Evolutionary conservation across 2,113 vertebrate species (phyloP).

Genomic region (Microcebus griseorufus): DNA sequence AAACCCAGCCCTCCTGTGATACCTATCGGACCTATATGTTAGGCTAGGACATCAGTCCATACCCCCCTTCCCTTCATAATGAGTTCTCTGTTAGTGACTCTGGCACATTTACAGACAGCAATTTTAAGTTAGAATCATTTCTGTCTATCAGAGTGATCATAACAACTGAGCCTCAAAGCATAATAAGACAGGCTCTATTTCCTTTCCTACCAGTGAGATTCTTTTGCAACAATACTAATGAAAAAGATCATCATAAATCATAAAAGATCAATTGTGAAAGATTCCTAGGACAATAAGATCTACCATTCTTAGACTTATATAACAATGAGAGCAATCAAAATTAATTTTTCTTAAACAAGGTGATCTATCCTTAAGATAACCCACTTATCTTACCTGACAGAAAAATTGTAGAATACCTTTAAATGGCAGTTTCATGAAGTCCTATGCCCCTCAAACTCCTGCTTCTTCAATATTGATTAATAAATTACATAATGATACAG

Average conservation of each 20-base stretch:
- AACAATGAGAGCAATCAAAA: neutral
- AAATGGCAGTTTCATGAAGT: neutral
- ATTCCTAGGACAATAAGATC: neutral
- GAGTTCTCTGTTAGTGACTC: neutral
- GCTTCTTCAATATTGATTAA: neutral
- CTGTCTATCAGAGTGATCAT: neutral
- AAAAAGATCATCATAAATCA: neutral
- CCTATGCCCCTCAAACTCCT: neutral
- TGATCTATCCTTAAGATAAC: neutral
- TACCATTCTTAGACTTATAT: neutral
- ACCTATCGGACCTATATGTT: neutral
- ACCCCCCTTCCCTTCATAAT: neutral
- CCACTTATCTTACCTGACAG: neutral
- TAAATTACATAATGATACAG: neutral
- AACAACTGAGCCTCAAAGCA: neutral
- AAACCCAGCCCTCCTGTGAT: fast-evolving
- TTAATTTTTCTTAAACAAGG: neutral
- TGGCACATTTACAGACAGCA: neutral
- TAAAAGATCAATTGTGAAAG: neutral
- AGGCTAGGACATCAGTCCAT: neutral
- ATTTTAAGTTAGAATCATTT: neutral
- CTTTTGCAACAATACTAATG: neutral
- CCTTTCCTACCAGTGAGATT: neutral
- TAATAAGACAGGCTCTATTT: neutral
- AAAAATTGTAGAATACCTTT: neutral